Base-by-base conservation (phyloP, 2,797 vertebrate species). In the Lycodopsis pacificus region DNA sequence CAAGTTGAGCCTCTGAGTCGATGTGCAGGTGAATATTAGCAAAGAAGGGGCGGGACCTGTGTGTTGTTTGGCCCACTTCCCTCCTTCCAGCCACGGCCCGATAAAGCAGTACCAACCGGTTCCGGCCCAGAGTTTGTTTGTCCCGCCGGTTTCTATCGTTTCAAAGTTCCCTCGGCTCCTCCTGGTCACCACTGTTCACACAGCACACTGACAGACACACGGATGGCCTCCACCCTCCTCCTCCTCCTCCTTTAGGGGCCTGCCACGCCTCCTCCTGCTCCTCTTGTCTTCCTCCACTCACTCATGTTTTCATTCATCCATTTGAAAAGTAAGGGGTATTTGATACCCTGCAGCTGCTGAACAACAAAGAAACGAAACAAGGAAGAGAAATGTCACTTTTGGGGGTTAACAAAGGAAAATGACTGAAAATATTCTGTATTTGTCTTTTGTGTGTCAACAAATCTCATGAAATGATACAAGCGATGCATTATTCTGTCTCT, bases 271-370 rank as follows among this genome's bases (percentile, higher is more conserved):
- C 75, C 54, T 74, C 63, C 44, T 53, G 71, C 59, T 80, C 62
- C 32, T 74, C 40, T 75, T n/a, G 61, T 86, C 64, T 46, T 83
- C 68, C 56, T 81, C 74, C 81, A 87, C 75, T 81, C 89, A 89
- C 48, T 89, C 87, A 81, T 75, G 75, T 76, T 86, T 88, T 83
- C 84, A 91, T 91, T 90, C 88, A 89, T 88, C 80, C 82, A 54
- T 81, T 91, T 82, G 78, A 87, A 90, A 93, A 85, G 85, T 87
- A 65, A 58, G 80, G 86, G 86, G 76, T 81, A 80, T 82, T 67
- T 76, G 70, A 89, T 74, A 87, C 82, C 88, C 88, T 89, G 84
- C 85, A 83, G 83, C 84, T 89, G 85, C 87, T 86, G 77, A 54
- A 84, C 2, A 30, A 64, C 57, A 73, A 49, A 63, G 46, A 59